Percentiles rank a stretch among this genome's conserved stretches.
Conservation (phyloP, 2,113 vertebrate species). For the Otolemur garnettii region DNA sequence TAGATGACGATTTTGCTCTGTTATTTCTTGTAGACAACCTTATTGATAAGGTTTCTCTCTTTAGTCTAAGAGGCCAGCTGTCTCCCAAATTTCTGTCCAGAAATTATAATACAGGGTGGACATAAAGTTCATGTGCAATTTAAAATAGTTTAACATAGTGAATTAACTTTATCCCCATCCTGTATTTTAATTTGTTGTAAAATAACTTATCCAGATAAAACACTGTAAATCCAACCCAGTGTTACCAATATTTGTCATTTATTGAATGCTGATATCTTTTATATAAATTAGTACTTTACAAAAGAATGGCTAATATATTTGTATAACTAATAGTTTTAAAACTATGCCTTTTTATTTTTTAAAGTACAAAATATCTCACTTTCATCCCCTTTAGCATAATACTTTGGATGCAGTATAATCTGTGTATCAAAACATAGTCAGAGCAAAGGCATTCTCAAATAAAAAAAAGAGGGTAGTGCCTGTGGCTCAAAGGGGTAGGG, state of each 20-base stretch:
- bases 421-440: conserved; percentile 12
- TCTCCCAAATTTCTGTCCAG: not conserved
- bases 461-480: not conserved
- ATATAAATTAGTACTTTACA: not conserved
- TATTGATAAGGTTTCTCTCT: not conserved
- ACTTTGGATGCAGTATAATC: not conserved
- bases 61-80: not conserved
- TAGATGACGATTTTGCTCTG: not conserved
- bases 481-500: no score
- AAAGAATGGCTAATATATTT: conserved; percentile 26
- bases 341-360: not conserved
- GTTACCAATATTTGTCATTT: not conserved
- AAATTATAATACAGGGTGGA: not conserved
- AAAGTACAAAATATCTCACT: not conserved
- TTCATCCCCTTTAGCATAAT: not conserved
- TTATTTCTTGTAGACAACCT: not conserved
- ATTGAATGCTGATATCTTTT: not conserved
- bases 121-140: no score
- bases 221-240: not conserved
- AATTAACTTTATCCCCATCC: no score
- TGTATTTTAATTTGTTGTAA: not conserved
- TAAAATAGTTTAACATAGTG: no score
- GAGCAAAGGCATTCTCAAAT: conserved; percentile 32
- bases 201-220: not conserved
- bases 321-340: not conserved